These are phyloP conservation scores for Tokudaia tokunoshimensis DNA, from an alignment of 2,797 vertebrate species.

Conservation along the genomic window DNA sequence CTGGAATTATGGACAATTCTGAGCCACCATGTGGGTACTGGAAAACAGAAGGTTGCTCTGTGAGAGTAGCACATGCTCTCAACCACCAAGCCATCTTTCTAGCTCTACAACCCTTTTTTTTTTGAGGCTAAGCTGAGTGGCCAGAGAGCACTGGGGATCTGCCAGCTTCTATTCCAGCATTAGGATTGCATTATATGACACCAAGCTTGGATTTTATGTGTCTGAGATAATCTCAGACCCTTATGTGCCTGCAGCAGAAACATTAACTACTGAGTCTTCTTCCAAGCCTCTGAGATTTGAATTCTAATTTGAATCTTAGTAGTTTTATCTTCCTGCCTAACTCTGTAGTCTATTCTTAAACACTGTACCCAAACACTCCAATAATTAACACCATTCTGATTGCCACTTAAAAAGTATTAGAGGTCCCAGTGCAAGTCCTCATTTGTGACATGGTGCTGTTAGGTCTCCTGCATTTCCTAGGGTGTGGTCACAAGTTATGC, in stretches of 20 bases:
- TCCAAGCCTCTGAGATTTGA: not conserved
- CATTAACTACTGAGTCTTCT: not conserved
- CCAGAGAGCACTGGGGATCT: not conserved
- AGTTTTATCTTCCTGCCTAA: rapidly evolving
- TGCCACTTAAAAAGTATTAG: not conserved
- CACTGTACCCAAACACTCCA: not conserved
- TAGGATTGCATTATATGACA: too few species aligned
- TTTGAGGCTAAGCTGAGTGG: not conserved
- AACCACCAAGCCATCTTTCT: not conserved
- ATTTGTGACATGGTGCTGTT: too few species aligned
- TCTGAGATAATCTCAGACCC: not conserved
- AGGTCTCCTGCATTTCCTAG: not conserved
- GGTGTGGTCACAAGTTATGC: rapidly evolving
- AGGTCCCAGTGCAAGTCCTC: not conserved
- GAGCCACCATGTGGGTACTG: not conserved
- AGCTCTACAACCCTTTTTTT: not conserved
- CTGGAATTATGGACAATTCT: not conserved
- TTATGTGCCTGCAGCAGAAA: not conserved
- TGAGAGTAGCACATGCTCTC: not conserved
- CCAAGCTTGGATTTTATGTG: not conserved
- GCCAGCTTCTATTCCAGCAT: not conserved
- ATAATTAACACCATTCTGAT: not conserved
- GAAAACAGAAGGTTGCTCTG: not conserved
- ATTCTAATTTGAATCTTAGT: not conserved
- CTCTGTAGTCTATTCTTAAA: not conserved